These are phyloP conservation scores for Thereuonema tuberculata DNA, from an alignment of 1,140 invertebrate species.

Conservation along the genomic window DNA sequence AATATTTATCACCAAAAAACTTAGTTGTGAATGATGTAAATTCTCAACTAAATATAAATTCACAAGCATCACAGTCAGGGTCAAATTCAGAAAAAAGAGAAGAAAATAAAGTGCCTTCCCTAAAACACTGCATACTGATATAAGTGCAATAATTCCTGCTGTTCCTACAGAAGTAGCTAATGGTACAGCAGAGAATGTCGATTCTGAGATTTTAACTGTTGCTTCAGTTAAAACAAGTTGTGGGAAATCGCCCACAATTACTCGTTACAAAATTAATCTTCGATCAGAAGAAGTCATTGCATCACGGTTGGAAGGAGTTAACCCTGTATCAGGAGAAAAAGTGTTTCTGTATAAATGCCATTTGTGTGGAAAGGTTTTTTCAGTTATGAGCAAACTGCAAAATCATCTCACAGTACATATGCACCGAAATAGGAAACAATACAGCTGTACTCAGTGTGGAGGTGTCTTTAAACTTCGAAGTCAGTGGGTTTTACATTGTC, in stretches of 20 bases:
- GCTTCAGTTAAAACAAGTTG: not conserved
- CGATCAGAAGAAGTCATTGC: slow-evolving; percentile 30
- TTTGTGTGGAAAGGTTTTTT: slow-evolving; percentile 32
- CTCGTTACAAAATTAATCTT: slow-evolving; percentile 4
- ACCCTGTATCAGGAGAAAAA: slow-evolving; percentile 28
- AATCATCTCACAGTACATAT: slow-evolving; percentile 32
- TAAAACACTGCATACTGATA: not conserved
- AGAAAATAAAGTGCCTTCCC: slow-evolving; percentile 5
- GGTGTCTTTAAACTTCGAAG: slow-evolving; percentile 27
- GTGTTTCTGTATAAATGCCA: slow-evolving; percentile 36
- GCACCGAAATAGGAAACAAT: slow-evolving; percentile 23
- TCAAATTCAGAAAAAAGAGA: too few relatives aligned
- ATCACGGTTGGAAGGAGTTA: slow-evolving; percentile 31
- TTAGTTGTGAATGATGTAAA: too few relatives aligned
- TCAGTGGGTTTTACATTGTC: slow-evolving; percentile 27
- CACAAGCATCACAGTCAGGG: not conserved
- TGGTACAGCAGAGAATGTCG: not conserved
- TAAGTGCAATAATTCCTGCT: slow-evolving; percentile 2
- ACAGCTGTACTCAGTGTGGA: slow-evolving; percentile 29
- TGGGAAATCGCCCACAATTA: not conserved
- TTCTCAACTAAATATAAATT: not conserved
- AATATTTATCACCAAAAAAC: too few relatives aligned
- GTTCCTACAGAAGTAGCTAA: slow-evolving; percentile 3
- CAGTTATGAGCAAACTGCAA: slow-evolving; percentile 27
- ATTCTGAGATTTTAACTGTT: not conserved